A percentile compares a stretch with the other conserved stretches of the same genome.
phyloP scores from a whole-genome alignment of 2,888 invertebrate genomes.

The Tetramorium bicarinatum region DNA sequence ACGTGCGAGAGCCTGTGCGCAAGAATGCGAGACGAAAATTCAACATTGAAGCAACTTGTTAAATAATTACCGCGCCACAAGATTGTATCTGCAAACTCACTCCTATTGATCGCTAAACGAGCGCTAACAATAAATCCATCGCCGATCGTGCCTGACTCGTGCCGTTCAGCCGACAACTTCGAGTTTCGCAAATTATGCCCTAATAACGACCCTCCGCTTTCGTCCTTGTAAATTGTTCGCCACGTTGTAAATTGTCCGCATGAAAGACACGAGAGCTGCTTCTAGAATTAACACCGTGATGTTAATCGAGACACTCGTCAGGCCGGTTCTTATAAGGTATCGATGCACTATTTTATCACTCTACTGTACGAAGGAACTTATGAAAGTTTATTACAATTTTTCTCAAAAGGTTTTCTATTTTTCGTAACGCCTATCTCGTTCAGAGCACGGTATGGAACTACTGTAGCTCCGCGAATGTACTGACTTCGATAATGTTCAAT shows the following conservation, averaged over 20 bases:
- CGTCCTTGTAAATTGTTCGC: constrained; percentile 7
- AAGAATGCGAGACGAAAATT: constrained; percentile 19
- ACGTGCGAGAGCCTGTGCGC: not conserved
- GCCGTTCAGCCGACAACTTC: not conserved
- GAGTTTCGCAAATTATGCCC: constrained; percentile 27
- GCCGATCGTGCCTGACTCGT: not conserved
- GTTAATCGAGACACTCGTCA: constrained; percentile 33
- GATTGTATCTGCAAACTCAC: constrained; percentile 50
- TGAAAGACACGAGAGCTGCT: not conserved
- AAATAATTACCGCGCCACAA: constrained; percentile 49
- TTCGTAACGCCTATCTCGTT: not conserved
- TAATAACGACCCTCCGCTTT: constrained; percentile 32
- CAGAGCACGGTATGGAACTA: not conserved
- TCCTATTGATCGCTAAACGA: constrained; percentile 25
- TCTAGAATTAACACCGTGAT: constrained; percentile 19
- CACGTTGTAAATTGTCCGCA: constrained; percentile 25
- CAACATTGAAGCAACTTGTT: constrained; percentile 47
- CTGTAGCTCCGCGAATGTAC: too few species aligned
- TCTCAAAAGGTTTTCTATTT: not conserved
- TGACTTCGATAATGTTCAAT: not conserved
- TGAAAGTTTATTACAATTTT: not conserved
- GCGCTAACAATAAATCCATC: constrained; percentile 51
- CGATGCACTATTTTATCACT: constrained; percentile 10
- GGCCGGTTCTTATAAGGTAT: constrained; percentile 12
- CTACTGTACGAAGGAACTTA: not conserved